Conservation (phyloP, 2,797 vertebrate species). For the Pseudochirops corinnae region DNA sequence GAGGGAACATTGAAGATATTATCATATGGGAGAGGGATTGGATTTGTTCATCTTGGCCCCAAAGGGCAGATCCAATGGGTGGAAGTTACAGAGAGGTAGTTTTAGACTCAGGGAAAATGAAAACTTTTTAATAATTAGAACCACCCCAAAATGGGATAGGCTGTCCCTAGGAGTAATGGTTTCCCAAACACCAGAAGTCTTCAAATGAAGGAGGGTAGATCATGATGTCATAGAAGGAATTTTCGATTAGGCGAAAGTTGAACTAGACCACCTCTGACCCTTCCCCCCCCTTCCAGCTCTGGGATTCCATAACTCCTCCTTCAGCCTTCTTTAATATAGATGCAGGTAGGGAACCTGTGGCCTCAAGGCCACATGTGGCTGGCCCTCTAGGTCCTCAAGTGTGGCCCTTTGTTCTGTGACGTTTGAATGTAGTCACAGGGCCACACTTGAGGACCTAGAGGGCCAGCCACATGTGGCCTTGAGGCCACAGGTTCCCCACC, state of each 20-base stretch:
- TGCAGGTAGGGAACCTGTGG: too few species aligned
- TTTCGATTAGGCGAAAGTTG: background rate
- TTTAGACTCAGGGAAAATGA: background rate
- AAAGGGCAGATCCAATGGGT: background rate
- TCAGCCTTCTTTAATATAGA: background rate
- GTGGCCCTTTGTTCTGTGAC: too few species aligned
- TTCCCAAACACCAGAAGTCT: background rate
- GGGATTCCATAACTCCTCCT: background rate
- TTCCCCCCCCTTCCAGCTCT: background rate
- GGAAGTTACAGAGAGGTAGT: background rate
- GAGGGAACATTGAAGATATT: background rate
- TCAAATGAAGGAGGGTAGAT: background rate
- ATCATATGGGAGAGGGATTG: background rate
- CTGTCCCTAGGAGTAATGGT: background rate
- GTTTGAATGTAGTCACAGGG: too few species aligned
- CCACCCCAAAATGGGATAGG: background rate
- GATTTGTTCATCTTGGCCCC: background rate
- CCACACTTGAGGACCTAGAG: too few species aligned
- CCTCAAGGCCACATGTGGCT: too few species aligned
- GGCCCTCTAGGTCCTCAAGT: too few species aligned
- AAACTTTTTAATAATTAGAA: background rate
- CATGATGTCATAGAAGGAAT: background rate
- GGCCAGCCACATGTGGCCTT: too few species aligned
- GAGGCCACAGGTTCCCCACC: too few species aligned
- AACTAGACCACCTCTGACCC: background rate